Evolutionary conservation across 2,113 vertebrate genomes (phyloP).

Genomic region (Gila orcuttii): DNA sequence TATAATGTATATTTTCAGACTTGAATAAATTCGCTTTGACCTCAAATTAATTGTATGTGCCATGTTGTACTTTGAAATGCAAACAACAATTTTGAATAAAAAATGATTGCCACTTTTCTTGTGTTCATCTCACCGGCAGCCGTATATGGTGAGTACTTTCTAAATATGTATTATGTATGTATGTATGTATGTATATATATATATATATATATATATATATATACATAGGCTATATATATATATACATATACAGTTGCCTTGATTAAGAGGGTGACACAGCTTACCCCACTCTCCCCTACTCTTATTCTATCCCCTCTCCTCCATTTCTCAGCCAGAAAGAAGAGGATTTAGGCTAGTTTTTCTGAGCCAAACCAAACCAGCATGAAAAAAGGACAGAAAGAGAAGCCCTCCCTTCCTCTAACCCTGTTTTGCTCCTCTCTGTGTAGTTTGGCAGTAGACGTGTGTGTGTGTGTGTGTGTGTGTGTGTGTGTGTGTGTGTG

Average conservation of each 20-base stretch:
- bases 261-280: constrained; percentile 24
- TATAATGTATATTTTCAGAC: background rate
- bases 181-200: too few species aligned
- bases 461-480: background rate
- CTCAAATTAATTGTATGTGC: background rate
- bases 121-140: background rate
- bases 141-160: background rate
- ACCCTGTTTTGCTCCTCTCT: constrained; percentile 37
- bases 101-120: background rate
- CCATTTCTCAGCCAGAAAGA: constrained; percentile 31
- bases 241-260: background rate
- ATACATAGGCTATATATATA: too few species aligned
- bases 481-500: background rate
- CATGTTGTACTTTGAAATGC: background rate
- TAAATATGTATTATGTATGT: background rate
- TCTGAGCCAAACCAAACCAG: constrained; percentile 43
- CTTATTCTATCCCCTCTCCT: constrained; percentile 25
- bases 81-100: constrained; percentile 4
- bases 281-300: constrained; percentile 3
- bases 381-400: constrained; percentile 35
- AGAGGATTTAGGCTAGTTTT: constrained; percentile 31
- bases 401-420: constrained; percentile 40
- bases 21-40: background rate
- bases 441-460: constrained; percentile 44
- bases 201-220: too few species aligned